Percentiles rank a stretch among this genome's conserved stretches.
Evolutionary conservation across 2,113 vertebrate species (phyloP).

Genomic region (Tragelaphus strepsiceros): DNA sequence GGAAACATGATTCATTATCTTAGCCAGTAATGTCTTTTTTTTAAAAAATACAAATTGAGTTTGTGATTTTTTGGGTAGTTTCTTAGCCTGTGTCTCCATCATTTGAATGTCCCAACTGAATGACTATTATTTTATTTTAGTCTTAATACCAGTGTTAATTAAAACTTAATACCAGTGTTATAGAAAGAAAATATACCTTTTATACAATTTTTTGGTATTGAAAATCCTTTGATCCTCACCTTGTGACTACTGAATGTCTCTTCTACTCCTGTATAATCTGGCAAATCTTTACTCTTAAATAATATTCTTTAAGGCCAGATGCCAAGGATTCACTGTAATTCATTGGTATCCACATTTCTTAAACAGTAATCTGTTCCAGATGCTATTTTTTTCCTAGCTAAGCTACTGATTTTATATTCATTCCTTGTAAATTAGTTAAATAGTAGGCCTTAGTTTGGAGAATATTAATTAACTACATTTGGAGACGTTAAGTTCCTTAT

Average conservation of each 20-base stretch:
- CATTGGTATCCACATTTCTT: slow-evolving; percentile 44
- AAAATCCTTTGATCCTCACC: slow-evolving; percentile 57
- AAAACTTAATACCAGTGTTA: slow-evolving; percentile 6
- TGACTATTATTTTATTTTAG: background rate
- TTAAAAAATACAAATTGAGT: background rate
- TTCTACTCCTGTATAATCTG: slow-evolving; percentile 29
- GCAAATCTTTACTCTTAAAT: slow-evolving; percentile 48
- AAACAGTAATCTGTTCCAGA: slow-evolving; percentile 70
- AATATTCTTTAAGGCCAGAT: slow-evolving; percentile 50
- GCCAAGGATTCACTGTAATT: slow-evolving; percentile 61
- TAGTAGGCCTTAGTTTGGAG: slow-evolving; percentile 33
- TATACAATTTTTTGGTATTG: slow-evolving; percentile 10
- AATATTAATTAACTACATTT: slow-evolving; percentile 27
- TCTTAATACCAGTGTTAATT: background rate
- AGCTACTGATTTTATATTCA: slow-evolving; percentile 61
- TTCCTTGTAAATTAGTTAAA: slow-evolving; percentile 53
- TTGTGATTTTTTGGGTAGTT: background rate
- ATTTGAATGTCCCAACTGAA: background rate
- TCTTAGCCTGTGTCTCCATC: background rate
- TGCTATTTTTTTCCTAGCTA: slow-evolving; percentile 51
- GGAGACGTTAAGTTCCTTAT: background rate
- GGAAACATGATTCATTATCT: background rate
- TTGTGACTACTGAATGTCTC: slow-evolving; percentile 21
- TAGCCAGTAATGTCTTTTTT: background rate
- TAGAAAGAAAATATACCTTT: background rate